Base-by-base conservation (phyloP, 2,888 invertebrate genomes). In the Drosophila paramelanica region DNA sequence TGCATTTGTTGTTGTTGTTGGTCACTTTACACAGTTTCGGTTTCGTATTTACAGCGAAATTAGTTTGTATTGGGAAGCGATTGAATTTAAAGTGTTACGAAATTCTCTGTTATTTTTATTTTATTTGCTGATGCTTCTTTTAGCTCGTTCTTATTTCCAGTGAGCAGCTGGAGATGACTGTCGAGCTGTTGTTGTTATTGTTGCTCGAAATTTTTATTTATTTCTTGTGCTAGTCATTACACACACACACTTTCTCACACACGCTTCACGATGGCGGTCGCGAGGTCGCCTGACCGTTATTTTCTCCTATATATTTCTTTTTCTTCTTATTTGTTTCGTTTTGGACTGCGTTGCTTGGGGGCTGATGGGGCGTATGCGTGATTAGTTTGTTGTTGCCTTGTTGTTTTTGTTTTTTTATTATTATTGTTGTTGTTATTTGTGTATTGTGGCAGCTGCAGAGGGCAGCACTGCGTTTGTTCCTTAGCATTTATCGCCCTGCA, bases 171-270 rank as follows among this genome's bases (percentile, higher is more conserved):
- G 84, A 83, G 83, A 70, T 78, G 70, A 49, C 52, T 49, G 33
- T 53, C 53, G 14, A 43, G 31, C n/a, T 42, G 53, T 57, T 50
- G 55, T 55, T 64, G 41, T 64, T 49, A 41, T 52, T 78, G 52
- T 39, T 71, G 68, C 46, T 50, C 45, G 57, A 67, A 65, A 67
- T 62, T 71, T 74, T 57, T 84, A 81, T 87, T 87, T 87, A 81
- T 87, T 84, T 87, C 85, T 81, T 81, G 71, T 65, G 73, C 76
- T 87, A 78, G 84, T 81, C 87, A 81, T 82, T 82, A 82, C 84
- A 68, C 77, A 67, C 69, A 69, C 53, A 13, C 53, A 51, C 38
- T 41, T 17, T 13, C 52, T 31, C 27, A 14, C 41, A 56, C 49
- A 39, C 42, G 65, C 39, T 25, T 23, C 33, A 36, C 43, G 55